These are phyloP conservation scores for Petroica traversi DNA, from an alignment of 2,113 vertebrate species.

Conservation along the genomic window DNA sequence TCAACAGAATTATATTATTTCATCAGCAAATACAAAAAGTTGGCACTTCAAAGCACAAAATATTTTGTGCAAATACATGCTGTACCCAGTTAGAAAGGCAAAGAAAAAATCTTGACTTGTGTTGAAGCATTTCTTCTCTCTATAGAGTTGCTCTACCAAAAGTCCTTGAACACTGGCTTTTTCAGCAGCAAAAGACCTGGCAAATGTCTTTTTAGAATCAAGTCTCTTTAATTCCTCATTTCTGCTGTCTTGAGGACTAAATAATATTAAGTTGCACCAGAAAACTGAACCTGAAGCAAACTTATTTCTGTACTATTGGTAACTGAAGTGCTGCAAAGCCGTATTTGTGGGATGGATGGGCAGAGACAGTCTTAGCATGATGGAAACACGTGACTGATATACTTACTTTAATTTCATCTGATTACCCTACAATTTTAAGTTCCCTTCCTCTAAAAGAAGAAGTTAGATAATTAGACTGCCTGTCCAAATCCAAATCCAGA, in stretches of 20 bases:
- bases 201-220: not conserved
- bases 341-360: not conserved
- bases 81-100: not conserved
- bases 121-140: not conserved
- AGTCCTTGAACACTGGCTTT: not conserved
- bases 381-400: not conserved
- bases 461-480: not conserved
- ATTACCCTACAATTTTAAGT: not conserved
- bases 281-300: not conserved
- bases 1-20: not conserved
- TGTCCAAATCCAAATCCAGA: not conserved
- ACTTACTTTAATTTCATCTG: not conserved
- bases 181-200: not conserved
- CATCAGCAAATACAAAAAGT: not conserved
- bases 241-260: not conserved
- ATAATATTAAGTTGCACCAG: not conserved
- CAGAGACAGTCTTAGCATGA: not conserved
- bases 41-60: not conserved
- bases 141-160: not conserved
- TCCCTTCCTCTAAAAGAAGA: not conserved
- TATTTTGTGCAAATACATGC: not conserved
- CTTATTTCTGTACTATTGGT: rapidly evolving
- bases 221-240: not conserved
- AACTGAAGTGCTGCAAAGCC: not conserved
- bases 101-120: not conserved